These are phyloP conservation scores for Rhabdomys pumilio DNA, from an alignment of 2,797 vertebrate genomes.

Conservation along the genomic window DNA sequence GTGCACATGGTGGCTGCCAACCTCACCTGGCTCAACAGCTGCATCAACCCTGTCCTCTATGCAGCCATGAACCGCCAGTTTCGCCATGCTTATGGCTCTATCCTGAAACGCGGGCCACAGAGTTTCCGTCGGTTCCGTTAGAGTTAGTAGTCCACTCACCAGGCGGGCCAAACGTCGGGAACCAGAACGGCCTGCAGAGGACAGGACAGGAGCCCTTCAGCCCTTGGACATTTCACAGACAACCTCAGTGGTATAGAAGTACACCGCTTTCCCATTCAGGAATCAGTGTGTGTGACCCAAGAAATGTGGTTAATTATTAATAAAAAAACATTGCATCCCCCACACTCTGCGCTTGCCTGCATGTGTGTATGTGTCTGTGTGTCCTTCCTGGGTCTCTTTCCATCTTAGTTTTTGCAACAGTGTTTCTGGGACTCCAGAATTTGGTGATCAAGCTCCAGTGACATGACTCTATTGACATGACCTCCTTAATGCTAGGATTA, in stretches of 20 bases:
- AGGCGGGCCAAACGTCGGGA: neutral
- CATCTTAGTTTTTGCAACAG: neutral
- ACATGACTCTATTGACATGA: neutral
- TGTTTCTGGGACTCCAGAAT: neutral
- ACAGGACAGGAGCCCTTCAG: neutral
- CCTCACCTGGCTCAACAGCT: slow-evolving; percentile 95
- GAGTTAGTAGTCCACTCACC: neutral
- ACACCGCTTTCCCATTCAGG: neutral
- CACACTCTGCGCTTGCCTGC: neutral
- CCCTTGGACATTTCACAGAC: slow-evolving; percentile 27
- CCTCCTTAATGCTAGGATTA: neutral
- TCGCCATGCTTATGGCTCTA: slow-evolving; percentile 90
- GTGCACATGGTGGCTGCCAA: slow-evolving; percentile 94
- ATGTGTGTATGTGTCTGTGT: neutral
- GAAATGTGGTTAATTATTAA: slow-evolving; percentile 66
- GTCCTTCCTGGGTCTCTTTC: neutral
- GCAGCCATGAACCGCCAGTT: slow-evolving; percentile 95
- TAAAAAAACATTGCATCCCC: slow-evolving; percentile 54
- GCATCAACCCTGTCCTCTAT: slow-evolving; percentile 95
- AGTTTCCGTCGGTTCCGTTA: slow-evolving; percentile 71
- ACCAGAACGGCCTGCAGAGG: neutral
- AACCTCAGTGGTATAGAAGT: neutral
- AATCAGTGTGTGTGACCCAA: neutral
- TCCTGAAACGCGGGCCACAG: slow-evolving; percentile 87
- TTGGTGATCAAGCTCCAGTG: neutral